Conservation (phyloP, 1,140 invertebrate species). For the Drosophila parabipectinata region DNA sequence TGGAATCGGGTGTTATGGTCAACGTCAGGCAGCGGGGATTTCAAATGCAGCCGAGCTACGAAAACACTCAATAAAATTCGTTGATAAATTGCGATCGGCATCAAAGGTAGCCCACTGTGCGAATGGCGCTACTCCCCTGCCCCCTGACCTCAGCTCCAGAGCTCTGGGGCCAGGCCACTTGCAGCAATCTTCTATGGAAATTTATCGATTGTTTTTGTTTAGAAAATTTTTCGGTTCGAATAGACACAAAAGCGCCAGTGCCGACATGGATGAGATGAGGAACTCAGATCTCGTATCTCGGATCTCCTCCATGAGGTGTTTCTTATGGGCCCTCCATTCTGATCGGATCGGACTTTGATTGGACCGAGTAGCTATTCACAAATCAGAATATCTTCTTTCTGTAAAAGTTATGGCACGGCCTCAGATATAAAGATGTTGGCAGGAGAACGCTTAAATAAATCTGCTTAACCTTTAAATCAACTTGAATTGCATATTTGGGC, state of each 20-base stretch:
- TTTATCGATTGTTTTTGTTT: slow-evolving; percentile 82
- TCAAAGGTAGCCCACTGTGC: slow-evolving; percentile 78
- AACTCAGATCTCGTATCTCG: background rate
- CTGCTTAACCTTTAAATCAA: slow-evolving; percentile 7
- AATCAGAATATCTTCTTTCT: slow-evolving; percentile 13
- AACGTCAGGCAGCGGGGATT: slow-evolving; percentile 75
- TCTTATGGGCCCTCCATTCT: background rate
- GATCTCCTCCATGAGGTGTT: too few relatives aligned
- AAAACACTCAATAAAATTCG: slow-evolving; percentile 81
- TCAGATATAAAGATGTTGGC: slow-evolving; percentile 13
- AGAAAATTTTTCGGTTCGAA: slow-evolving; percentile 61
- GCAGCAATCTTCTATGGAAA: slow-evolving; percentile 77
- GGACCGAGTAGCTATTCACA: slow-evolving; percentile 12
- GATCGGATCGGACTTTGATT: slow-evolving; percentile 34
- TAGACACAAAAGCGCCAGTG: slow-evolving; percentile 79
- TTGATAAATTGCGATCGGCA: slow-evolving; percentile 78
- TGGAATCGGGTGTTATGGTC: slow-evolving; percentile 68
- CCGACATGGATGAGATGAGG: slow-evolving; percentile 13
- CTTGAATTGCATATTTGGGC: slow-evolving; percentile 7
- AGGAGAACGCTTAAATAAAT: slow-evolving; percentile 12
- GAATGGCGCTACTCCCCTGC: slow-evolving; percentile 55
- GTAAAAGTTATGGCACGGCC: slow-evolving; percentile 19
- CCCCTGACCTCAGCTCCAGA: background rate
- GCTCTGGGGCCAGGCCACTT: slow-evolving; percentile 49
- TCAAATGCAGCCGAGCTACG: slow-evolving; percentile 69